Evolutionary conservation across 2,797 vertebrate species (phyloP), one percentile per base, ranked within the genome.

Genomic region (Carapus acus): DNA sequence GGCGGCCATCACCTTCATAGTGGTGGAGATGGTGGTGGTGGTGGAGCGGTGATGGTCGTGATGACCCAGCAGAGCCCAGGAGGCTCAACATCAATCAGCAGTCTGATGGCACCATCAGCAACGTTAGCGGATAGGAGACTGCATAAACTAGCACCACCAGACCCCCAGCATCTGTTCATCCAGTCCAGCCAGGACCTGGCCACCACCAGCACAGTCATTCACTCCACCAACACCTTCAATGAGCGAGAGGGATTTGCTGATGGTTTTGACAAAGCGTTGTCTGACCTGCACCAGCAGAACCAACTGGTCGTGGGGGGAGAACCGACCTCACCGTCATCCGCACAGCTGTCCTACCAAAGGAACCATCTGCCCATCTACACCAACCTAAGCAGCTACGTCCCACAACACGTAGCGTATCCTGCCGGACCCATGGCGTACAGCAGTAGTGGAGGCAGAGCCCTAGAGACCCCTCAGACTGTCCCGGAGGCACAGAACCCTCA

Each of bases 241-340:
- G 91, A 93, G 63, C 90, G 92, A 61, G 91, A 92, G 43, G 90
- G 91, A 22, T 93, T 93, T 27, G 91, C 89, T 0, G 91, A 93
- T 20, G 91, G 91, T 18, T 93, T 93, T 18, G 91, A 92, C 17
- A 91, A 92, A 71, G 92, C 92, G 0, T 76, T 94, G 44, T 91
- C 91, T 0, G 91, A 93, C 64, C 84, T 94, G 23, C 90, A 93
- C 80, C 93, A 94, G 77, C 91, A 94, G 81, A 94, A 92, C 74
- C 91, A 94, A 80, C 77, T 93, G 27, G 76, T 92, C 2, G 89
- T 89, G 14, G 62, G 71, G 0, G 76, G 78, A 1, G 80, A 88
- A 17, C 83, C 88, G 67, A 88, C 90, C 1, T 89, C 90, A 0
- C 73, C 86, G 0, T 83, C 88, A 0, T 85, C 86, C 31, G 84